Evolutionary conservation across 2,888 invertebrate genomes (phyloP).

Genomic region (Andrena dorsata): DNA sequence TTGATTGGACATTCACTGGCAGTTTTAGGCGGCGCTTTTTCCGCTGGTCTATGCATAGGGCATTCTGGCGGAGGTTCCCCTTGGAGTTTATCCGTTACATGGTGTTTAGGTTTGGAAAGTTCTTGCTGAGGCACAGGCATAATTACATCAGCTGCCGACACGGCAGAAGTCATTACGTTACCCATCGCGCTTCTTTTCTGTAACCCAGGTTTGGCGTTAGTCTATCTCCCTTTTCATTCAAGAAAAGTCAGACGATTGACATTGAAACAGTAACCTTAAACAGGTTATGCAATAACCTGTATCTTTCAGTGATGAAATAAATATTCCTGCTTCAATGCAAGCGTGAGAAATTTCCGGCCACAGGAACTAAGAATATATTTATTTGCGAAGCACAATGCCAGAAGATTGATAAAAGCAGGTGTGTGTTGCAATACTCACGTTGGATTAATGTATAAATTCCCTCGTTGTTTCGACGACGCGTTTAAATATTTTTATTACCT

Average conservation of each 20-base stretch:
- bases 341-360: not conserved
- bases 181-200: slow-evolving; percentile 85
- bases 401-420: not conserved
- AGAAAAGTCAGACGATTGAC: not conserved
- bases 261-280: slow-evolving; percentile 45
- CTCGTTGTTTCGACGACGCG: not conserved
- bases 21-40: slow-evolving; percentile 70
- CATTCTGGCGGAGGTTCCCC: slow-evolving; percentile 91
- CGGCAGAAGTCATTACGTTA: slow-evolving; percentile 87
- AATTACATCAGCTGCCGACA: slow-evolving; percentile 86
- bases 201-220: slow-evolving; percentile 6
- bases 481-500: not conserved
- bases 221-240: not conserved
- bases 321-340: not conserved
- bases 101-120: slow-evolving; percentile 49
- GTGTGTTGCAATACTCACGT: not conserved
- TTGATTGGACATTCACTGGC: slow-evolving; percentile 90
- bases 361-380: not conserved
- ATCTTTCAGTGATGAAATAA: not conserved
- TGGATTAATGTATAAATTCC: not conserved
- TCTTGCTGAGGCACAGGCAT: slow-evolving; percentile 77
- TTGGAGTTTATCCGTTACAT: slow-evolving; percentile 62
- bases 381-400: not conserved
- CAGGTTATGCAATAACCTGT: slow-evolving; percentile 59
- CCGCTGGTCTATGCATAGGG: slow-evolving; percentile 91